Evolutionary conservation across 1,140 invertebrate species (phyloP).

Genomic region (Neodiprion fabricii): DNA sequence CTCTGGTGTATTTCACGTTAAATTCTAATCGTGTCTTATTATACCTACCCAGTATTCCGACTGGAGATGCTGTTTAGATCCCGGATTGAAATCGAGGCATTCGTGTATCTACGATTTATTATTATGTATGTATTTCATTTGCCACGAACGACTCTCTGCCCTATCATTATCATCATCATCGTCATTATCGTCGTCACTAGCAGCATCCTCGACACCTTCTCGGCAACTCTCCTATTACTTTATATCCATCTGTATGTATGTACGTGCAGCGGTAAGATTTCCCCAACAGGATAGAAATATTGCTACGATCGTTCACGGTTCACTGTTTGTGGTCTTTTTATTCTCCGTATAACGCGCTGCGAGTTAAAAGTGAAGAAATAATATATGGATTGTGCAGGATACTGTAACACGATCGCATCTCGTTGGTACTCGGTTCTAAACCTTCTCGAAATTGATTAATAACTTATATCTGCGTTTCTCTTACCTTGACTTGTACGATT

Average conservation of each 20-base stretch:
- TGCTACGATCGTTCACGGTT: too few relatives aligned
- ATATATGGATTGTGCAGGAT: background rate
- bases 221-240: background rate
- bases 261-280: too few relatives aligned
- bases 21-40: background rate
- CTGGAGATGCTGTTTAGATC: background rate
- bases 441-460: too few relatives aligned
- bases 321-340: background rate
- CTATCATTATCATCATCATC: background rate
- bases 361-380: background rate
- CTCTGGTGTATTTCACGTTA: background rate
- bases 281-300: too few relatives aligned
- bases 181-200: background rate
- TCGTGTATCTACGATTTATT: slow-evolving; percentile 3
- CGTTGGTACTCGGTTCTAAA: background rate
- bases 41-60: background rate
- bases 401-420: background rate
- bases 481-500: too few relatives aligned
- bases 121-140: slow-evolving; percentile 2
- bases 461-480: too few relatives aligned
- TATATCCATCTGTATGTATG: background rate
- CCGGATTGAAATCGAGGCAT: background rate
- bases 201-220: background rate
- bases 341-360: background rate
- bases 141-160: background rate